These are phyloP conservation scores for Linnaemya tessellans DNA, from an alignment of 2,888 invertebrate genomes.

Conservation along the genomic window DNA sequence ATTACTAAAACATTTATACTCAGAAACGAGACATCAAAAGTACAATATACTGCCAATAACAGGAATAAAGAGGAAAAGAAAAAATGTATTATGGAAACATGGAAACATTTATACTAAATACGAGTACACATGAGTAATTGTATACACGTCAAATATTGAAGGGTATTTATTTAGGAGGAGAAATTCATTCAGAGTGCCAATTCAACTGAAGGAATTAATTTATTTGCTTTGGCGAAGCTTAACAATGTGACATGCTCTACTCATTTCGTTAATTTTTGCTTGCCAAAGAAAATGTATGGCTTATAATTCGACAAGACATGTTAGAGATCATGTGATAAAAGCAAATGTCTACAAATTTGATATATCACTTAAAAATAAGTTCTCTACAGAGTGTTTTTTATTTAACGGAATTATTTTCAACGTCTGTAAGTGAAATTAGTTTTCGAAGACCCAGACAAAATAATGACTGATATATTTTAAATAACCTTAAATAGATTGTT, in stretches of 20 bases:
- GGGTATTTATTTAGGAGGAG: constrained; percentile 45
- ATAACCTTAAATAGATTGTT: no score
- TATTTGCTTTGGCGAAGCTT: constrained; percentile 54
- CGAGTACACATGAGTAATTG: not conserved
- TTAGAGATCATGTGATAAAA: no score
- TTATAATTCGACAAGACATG: no score
- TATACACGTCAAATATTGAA: constrained; percentile 17
- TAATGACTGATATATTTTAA: no score
- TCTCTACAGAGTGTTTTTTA: no score
- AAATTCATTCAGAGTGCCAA: constrained; percentile 48
- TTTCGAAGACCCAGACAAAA: no score
- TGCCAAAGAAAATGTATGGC: no score
- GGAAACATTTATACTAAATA: constrained; percentile 2
- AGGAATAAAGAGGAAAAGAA: not conserved
- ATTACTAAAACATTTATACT: not conserved
- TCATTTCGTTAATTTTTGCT: no score
- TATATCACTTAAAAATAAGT: no score
- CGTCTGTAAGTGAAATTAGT: no score
- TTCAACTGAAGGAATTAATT: constrained; percentile 56
- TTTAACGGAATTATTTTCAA: no score
- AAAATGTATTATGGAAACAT: not conserved
- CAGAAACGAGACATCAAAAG: constrained; percentile 28
- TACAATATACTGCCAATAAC: constrained; percentile 27
- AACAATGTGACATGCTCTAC: not conserved
- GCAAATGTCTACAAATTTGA: no score